Evolutionary conservation across 2,113 vertebrate genomes (phyloP), one percentile per base, ranked within the genome.

Genomic region (Polypterus senegalus): DNA sequence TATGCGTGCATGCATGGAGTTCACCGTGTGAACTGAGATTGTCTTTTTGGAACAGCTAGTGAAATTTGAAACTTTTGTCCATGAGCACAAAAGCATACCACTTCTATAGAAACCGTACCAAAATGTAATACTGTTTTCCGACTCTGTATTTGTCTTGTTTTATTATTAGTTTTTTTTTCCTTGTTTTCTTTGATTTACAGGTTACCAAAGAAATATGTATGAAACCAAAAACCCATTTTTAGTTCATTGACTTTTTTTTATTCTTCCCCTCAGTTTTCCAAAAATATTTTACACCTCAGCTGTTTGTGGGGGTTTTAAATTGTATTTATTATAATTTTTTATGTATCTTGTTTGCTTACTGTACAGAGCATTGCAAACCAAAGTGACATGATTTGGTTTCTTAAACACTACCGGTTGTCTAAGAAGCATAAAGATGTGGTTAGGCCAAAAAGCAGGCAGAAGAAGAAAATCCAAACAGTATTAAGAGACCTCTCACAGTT

Each of bases 281-380:
- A 27, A 27, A 27, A 27, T 27, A 27, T 27, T 27, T 27, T 27
- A 27, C 27, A 27, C 27, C 27, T 27, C 27, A 27, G 27, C 27
- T 27, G 27, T 27, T 27, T 27, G 27, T 27, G 27, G 27, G 27
- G 27, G 27, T 27, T 27, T 27, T 27, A 27, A 7, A 9, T 51
- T 51, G 49, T 7, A 9, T 51, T 51, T 51, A 51, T 51, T 51
- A 6, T 9, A 6, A 9, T 51, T 51, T 51, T 51, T 51, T 51
- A 27, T 27, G 27, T 27, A 27, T 27, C 27, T 27, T 51, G 49
- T 76, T 75, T 60, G 72, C 59, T 73, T 76, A 74, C 76, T 78
- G 76, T 79, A 71, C 80, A 79, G 76, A 83, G 76, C 84, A 84
- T 83, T 86, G 78, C 81, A 68, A 82, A 85, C 81, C 83, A 86